Base-by-base conservation (phyloP, 2,113 vertebrate genomes). In the Dolichallabes microphthalmus region DNA sequence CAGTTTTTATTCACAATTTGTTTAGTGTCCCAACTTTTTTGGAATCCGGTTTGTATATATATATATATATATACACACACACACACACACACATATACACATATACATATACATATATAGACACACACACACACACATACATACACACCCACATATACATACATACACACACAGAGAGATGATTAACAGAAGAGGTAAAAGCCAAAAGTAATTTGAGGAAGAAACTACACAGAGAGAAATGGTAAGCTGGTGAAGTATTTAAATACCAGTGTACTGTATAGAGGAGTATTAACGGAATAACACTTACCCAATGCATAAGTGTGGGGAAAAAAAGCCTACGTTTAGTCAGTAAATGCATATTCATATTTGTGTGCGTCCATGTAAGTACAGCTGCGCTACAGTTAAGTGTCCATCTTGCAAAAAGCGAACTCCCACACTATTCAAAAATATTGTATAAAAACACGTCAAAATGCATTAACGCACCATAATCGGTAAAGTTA, bases 111-210 rank as follows among this genome's bases (percentile, higher is more conserved):
- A 35, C 32, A 35, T 35, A 35, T 2, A 35, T 35, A 35, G 5
- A 60, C 2, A 60, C 58, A 60, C 1, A 60, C 11, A 57, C 13
- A 17, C 55, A 14, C 55, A 1, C 55, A 78, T 14, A 60, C 3
- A 30, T 25, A 80, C 22, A 80, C 32, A 80, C 3, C 10, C 58
- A 80, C 22, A 57, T 6, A 27, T 15, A 57, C 1, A 55, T 20
- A n/a, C 52, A 30, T 14, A 14, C 17, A 63, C 25, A 79, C 39
- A 87, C 3, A 45, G 73, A 82, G 83, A 88, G 89, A 88, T 35
- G 85, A 82, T 73, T 86, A 58, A 84, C 73, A 87, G 71, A 61
- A 89, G 86, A 81, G 82, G 10, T 35, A 84, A 61, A 53, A 35
- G 71, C 9, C 4, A 75, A 61, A 63, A 19, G 58, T 52, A 35